phyloP scores from a whole-genome alignment of 2,797 vertebrate species.

The Pterois miles region DNA sequence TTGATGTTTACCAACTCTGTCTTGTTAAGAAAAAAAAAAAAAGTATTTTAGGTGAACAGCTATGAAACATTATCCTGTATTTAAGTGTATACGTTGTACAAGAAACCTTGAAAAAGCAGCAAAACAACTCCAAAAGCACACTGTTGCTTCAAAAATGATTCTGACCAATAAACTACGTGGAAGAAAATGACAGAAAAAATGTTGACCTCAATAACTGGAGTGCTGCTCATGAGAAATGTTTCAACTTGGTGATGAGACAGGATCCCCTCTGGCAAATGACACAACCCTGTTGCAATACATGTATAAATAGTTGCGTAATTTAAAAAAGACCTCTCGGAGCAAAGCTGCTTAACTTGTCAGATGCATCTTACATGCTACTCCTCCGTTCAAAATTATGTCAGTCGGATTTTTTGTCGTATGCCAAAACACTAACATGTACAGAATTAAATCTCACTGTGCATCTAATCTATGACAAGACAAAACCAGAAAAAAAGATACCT shows the following conservation, averaged over 20 bases:
- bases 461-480: slow-evolving; percentile 2
- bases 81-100: not conserved
- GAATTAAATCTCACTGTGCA: slow-evolving; percentile 27
- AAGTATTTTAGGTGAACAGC: not conserved
- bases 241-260: slow-evolving; percentile 68
- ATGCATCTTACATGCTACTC: slow-evolving; percentile 65
- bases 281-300: slow-evolving; percentile 70
- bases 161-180: slow-evolving; percentile 21
- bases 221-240: slow-evolving; percentile 52
- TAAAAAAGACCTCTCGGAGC: slow-evolving; percentile 56
- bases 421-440: slow-evolving; percentile 25
- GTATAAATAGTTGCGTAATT: slow-evolving; percentile 73
- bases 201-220: slow-evolving; percentile 58
- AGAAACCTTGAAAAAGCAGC: not conserved
- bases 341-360: slow-evolving; percentile 78
- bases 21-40: not conserved
- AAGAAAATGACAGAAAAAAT: slow-evolving; percentile 36
- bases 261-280: slow-evolving; percentile 69
- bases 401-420: slow-evolving; percentile 14
- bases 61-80: not conserved
- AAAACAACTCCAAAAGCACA: slow-evolving; percentile 9
- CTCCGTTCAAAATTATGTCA: slow-evolving; percentile 55
- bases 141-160: slow-evolving; percentile 17
- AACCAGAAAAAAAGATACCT: not conserved
- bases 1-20: not conserved